Conservation (phyloP, 2,888 invertebrate genomes). For the Pinctada fucata region DNA sequence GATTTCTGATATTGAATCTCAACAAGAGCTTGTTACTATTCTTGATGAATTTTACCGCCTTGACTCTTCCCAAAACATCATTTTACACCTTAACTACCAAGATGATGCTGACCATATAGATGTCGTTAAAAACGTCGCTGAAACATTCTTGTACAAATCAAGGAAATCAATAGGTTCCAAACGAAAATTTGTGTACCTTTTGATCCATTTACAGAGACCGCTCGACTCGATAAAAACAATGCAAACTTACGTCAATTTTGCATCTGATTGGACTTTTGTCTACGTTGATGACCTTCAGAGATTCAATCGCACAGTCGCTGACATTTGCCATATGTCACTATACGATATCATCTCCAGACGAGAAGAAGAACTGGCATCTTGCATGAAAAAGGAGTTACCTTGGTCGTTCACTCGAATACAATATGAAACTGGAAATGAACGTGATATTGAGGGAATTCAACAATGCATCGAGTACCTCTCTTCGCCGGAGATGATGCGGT, state of each 20-base stretch:
- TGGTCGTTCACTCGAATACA: conserved; percentile 54
- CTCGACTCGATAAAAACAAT: not conserved
- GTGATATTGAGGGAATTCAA: conserved; percentile 43
- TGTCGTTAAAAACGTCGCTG: not conserved
- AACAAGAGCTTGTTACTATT: not conserved
- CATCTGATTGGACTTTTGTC: conserved; percentile 51
- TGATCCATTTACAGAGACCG: conserved; percentile 23
- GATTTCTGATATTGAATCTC: not conserved
- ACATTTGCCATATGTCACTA: conserved; percentile 43
- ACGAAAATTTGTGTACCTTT: conserved; percentile 20
- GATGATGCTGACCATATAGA: not conserved
- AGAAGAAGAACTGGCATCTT: not conserved
- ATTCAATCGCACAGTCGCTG: conserved; percentile 28
- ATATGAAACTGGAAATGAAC: conserved; percentile 35
- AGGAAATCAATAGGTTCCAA: not conserved
- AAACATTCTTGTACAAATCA: conserved; percentile 6
- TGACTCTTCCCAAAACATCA: not conserved
- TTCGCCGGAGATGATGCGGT: conserved; percentile 1
- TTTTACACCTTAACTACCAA: not conserved
- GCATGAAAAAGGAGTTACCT: conserved; percentile 48
- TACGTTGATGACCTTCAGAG: not conserved
- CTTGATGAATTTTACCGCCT: not conserved
- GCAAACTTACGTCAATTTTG: conserved; percentile 49
- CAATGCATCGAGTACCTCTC: conserved; percentile 37
- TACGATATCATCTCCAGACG: conserved; percentile 34